Conservation (phyloP, 1,140 invertebrate species). For the Drosophila cardini region DNA sequence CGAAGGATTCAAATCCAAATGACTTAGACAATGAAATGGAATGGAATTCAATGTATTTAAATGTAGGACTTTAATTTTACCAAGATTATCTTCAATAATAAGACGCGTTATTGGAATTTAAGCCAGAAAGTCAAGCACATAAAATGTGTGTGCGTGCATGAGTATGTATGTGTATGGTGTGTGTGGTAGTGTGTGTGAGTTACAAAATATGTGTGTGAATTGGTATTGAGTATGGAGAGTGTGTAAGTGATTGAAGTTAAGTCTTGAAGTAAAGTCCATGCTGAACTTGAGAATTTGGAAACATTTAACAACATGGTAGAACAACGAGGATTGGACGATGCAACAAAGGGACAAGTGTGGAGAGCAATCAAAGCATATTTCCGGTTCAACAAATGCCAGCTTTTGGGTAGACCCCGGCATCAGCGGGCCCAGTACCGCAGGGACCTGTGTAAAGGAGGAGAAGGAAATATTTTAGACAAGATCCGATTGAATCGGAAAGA, state of each 20-base stretch:
- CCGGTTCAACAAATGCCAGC: conserved; percentile 75
- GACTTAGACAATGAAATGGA: conserved; percentile 19
- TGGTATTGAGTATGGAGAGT: too few species aligned
- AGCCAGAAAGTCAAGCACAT: conserved; percentile 8
- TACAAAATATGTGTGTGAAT: background rate
- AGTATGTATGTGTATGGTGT: background rate
- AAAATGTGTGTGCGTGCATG: background rate
- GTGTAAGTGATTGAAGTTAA: background rate
- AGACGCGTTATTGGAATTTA: conserved; percentile 30
- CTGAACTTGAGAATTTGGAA: conserved; percentile 63
- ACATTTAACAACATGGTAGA: conserved; percentile 13
- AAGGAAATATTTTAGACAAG: too few species aligned
- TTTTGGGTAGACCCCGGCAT: conserved; percentile 60
- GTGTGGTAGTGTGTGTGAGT: background rate
- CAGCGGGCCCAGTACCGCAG: conserved; percentile 46
- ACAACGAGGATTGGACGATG: conserved; percentile 33
- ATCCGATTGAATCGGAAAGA: too few species aligned
- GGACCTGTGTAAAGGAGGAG: conserved; percentile 52
- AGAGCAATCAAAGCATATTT: conserved; percentile 55
- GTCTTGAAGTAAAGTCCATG: background rate
- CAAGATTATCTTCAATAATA: conserved; percentile 33
- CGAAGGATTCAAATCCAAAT: conserved; percentile 84
- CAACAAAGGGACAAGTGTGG: background rate
- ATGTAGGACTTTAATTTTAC: conserved; percentile 42
- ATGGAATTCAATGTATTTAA: conserved; percentile 6